phyloP scores from a whole-genome alignment of 2,797 vertebrate genomes.

The Tauraco hartlaubi region DNA sequence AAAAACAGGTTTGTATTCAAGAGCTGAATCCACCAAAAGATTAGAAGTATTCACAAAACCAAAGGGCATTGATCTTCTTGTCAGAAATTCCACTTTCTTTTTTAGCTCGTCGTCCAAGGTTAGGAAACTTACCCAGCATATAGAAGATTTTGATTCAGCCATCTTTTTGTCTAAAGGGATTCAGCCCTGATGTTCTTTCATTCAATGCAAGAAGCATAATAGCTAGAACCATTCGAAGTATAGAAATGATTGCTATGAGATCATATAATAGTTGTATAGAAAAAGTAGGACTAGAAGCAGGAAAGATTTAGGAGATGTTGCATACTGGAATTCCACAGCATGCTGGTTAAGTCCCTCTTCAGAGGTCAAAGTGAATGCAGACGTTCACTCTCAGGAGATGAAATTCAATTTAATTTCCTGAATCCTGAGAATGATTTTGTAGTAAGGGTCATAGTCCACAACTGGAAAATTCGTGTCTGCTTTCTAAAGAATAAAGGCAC shows the following conservation, averaged over 20 bases:
- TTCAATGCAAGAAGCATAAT: background rate
- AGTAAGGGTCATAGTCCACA: background rate
- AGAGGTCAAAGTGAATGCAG: background rate
- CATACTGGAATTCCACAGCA: background rate
- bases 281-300: background rate
- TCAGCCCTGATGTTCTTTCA: background rate
- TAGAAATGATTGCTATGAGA: constrained; percentile 14
- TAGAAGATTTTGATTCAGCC: background rate
- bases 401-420: constrained; percentile 36
- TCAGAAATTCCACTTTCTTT: background rate
- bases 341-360: background rate
- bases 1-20: background rate
- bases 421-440: background rate
- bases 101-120: background rate
- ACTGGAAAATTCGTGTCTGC: background rate
- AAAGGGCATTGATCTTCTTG: background rate
- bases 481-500: background rate
- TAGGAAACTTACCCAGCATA: background rate
- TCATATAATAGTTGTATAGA: background rate
- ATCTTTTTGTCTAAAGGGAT: constrained; percentile 11
- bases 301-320: background rate
- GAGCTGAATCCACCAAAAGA: background rate
- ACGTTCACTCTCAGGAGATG: background rate
- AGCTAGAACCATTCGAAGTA: background rate
- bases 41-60: background rate